Percentiles rank a stretch among this genome's conserved stretches.
Conservation (phyloP, 1,140 invertebrate species). For the Ericerus pela region DNA sequence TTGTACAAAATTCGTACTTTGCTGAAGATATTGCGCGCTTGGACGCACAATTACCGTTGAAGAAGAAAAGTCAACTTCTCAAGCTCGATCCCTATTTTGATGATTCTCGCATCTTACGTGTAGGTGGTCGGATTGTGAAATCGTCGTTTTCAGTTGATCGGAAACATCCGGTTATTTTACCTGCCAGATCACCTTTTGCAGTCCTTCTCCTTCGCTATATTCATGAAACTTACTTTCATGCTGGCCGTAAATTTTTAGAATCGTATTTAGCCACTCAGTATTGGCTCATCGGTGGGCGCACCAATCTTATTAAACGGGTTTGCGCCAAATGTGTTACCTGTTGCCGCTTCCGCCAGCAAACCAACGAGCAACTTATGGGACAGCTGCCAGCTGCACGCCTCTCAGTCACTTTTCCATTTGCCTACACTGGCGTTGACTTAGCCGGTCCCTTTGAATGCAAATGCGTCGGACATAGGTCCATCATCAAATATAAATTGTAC, state of each 20-base stretch:
- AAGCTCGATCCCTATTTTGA: slow-evolving; percentile 16
- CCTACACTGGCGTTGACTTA: slow-evolving; percentile 29
- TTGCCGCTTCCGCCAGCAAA: slow-evolving; percentile 15
- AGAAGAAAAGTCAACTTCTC: not conserved
- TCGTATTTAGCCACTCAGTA: slow-evolving; percentile 23
- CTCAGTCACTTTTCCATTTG: slow-evolving; percentile 24
- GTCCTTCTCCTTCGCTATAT: slow-evolving; percentile 25
- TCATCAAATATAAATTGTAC: slow-evolving; percentile 28
- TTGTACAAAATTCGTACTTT: not conserved
- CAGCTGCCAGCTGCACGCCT: slow-evolving; percentile 26
- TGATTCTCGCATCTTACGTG: slow-evolving; percentile 14
- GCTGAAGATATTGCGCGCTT: not conserved
- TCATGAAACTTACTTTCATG: slow-evolving; percentile 26
- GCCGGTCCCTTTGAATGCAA: slow-evolving; percentile 29
- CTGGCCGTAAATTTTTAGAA: slow-evolving; percentile 21
- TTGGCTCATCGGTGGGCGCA: slow-evolving; percentile 23
- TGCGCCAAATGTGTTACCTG: slow-evolving; percentile 25
- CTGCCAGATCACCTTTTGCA: slow-evolving; percentile 23
- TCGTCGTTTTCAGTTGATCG: slow-evolving; percentile 11
- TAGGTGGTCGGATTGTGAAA: slow-evolving; percentile 16
- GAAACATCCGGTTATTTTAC: slow-evolving; percentile 18
- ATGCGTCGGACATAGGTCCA: slow-evolving; percentile 11
- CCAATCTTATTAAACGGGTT: slow-evolving; percentile 18
- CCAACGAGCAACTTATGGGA: slow-evolving; percentile 25
- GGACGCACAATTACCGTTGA: not conserved